These are phyloP conservation scores for Thoracochromis brauschi DNA, from an alignment of 2,113 vertebrate species.

Conservation along the genomic window DNA sequence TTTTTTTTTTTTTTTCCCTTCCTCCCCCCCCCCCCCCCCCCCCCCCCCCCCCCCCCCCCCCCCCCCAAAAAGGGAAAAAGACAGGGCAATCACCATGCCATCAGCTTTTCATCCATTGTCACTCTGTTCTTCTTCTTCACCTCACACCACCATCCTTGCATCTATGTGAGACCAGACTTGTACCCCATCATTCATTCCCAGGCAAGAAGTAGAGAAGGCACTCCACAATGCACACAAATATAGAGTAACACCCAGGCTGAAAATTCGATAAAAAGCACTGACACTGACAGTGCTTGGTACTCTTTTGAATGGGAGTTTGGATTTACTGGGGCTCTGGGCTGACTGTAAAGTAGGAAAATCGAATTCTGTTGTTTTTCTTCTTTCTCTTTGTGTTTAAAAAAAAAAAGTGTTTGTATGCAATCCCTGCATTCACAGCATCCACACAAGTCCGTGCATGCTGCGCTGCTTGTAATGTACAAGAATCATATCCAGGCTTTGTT, in stretches of 20 bases:
- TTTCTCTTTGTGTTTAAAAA: background rate
- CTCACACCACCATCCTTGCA: constrained; percentile 9
- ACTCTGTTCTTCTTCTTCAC: background rate
- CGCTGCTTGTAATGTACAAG: background rate
- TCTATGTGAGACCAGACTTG: constrained; percentile 44
- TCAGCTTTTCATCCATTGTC: background rate
- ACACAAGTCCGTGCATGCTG: background rate
- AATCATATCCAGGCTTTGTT: constrained; percentile 10
- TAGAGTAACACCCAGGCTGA: constrained; percentile 45
- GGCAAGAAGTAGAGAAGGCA: background rate
- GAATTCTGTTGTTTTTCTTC: constrained; percentile 36
- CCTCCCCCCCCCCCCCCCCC: too few species aligned
- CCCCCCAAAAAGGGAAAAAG: background rate
- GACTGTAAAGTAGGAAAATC: constrained; percentile 60
- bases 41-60: too few species aligned
- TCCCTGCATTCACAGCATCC: constrained; percentile 5
- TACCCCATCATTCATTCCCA: constrained; percentile 58
- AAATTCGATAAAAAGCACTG: constrained; percentile 60
- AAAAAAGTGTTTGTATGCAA: constrained; percentile 22
- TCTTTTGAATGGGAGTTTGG: constrained; percentile 53
- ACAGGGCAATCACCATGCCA: background rate
- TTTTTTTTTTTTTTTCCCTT: too few species aligned
- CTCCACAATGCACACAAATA: constrained; percentile 52
- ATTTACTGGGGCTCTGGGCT: constrained; percentile 44
- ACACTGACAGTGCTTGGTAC: constrained; percentile 36